Evolutionary conservation across 1,140 invertebrate genomes (phyloP).

Genomic region (Ips nitidus): DNA sequence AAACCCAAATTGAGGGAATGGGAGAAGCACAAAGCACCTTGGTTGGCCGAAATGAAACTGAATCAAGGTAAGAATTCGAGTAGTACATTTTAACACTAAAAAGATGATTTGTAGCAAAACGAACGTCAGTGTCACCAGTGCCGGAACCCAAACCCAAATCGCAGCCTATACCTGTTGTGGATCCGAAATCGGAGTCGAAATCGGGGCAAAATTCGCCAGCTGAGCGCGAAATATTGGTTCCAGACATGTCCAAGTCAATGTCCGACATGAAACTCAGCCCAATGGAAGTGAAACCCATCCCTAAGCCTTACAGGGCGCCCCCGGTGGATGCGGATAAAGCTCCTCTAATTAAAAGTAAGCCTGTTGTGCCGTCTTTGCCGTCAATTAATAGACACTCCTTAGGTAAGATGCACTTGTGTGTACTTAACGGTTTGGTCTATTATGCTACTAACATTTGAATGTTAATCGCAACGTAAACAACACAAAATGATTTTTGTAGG

Average conservation of each 20-base stretch:
- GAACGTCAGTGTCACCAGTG: conserved; percentile 26
- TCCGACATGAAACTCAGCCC: conserved; percentile 32
- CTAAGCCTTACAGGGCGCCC: conserved; percentile 41
- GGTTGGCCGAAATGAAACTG: conserved; percentile 68
- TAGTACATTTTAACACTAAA: not conserved
- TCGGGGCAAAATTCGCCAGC: conserved; percentile 34
- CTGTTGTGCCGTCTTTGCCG: conserved; percentile 31
- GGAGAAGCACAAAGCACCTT: conserved; percentile 66
- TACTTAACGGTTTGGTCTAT: too few relatives aligned
- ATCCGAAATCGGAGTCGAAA: conserved; percentile 18
- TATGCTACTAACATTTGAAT: too few relatives aligned
- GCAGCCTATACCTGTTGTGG: not conserved
- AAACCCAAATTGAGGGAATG: conserved; percentile 58
- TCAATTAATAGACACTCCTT: conserved; percentile 26
- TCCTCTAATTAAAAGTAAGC: conserved; percentile 38
- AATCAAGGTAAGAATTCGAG: conserved; percentile 58
- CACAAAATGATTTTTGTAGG: not conserved
- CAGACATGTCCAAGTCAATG: conserved; percentile 37
- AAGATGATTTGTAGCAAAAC: conserved; percentile 37
- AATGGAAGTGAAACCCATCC: conserved; percentile 34
- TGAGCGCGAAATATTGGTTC: conserved; percentile 33
- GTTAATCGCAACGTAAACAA: too few relatives aligned
- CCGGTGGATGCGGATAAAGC: conserved; percentile 44
- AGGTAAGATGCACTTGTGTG: conserved; percentile 13
- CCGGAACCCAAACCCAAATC: conserved; percentile 24